Conservation (phyloP, 35 echinoderm and acorn worm genomes). For the Heliocidaris tuberculata region DNA sequence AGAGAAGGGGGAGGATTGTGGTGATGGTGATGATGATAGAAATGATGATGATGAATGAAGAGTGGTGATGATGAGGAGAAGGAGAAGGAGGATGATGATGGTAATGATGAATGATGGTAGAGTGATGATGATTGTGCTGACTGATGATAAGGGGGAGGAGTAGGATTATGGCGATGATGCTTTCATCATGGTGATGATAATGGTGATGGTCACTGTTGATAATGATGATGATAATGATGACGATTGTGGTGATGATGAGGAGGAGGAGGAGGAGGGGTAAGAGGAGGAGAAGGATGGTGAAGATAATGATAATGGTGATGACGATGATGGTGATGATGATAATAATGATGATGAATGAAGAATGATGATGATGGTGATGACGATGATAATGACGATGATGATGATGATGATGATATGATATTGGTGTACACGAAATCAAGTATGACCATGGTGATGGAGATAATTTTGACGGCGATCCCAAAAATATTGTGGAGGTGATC, state of each 20-base stretch:
- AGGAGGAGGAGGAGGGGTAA: neutral
- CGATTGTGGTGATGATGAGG: neutral
- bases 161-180: too few relatives aligned
- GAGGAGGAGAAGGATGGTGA: neutral
- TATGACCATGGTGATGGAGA: too few relatives aligned
- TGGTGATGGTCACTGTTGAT: neutral
- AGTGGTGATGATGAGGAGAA: neutral
- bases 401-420: neutral
- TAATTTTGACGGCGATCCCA: too few relatives aligned
- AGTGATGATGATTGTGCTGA: too few relatives aligned
- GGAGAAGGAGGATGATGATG: neutral
- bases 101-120: too few relatives aligned
- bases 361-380: neutral
- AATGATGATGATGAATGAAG: neutral
- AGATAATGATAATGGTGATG: neutral
- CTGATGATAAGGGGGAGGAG: too few relatives aligned
- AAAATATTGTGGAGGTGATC: too few relatives aligned
- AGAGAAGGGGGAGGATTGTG: neutral
- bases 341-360: neutral
- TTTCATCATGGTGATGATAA: neutral
- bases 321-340: neutral
- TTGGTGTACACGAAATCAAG: too few relatives aligned
- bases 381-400: neutral
- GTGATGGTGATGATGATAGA: too few relatives aligned
- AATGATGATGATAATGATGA: neutral